phyloP scores from a whole-genome alignment of 2,888 invertebrate genomes.

The Ariolimax columbianus region DNA sequence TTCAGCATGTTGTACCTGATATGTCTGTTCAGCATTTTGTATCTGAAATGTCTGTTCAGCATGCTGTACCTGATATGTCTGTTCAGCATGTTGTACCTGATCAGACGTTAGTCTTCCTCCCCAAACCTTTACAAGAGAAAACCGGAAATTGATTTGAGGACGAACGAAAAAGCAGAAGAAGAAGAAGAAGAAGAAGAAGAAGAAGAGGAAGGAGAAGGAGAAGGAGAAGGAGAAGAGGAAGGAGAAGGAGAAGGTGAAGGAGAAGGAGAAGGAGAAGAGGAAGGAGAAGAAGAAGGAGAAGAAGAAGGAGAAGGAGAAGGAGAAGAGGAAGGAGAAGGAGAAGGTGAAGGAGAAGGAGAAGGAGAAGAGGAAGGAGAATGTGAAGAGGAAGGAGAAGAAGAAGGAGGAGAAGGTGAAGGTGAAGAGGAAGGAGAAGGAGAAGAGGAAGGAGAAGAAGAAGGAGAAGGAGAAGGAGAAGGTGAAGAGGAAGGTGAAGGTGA shows the following conservation, averaged over 20 bases:
- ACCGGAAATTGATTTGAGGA: too few relatives aligned
- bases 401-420: neutral
- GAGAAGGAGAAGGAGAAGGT: neutral
- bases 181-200: too few relatives aligned
- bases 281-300: neutral
- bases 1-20: too few relatives aligned
- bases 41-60: too few relatives aligned
- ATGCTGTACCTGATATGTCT: too few relatives aligned
- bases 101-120: too few relatives aligned
- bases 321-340: neutral
- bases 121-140: too few relatives aligned
- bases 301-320: neutral
- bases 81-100: too few relatives aligned
- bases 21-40: too few relatives aligned
- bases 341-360: neutral
- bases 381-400: neutral
- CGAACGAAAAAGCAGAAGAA: too few relatives aligned
- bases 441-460: too few relatives aligned
- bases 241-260: neutral
- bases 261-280: neutral
- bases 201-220: neutral
- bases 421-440: neutral
- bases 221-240: neutral
- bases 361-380: neutral
- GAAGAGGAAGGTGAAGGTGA: too few relatives aligned